These are phyloP conservation scores for Pseudomugil tenellus DNA, from an alignment of 2,797 vertebrate genomes.

Conservation along the genomic window DNA sequence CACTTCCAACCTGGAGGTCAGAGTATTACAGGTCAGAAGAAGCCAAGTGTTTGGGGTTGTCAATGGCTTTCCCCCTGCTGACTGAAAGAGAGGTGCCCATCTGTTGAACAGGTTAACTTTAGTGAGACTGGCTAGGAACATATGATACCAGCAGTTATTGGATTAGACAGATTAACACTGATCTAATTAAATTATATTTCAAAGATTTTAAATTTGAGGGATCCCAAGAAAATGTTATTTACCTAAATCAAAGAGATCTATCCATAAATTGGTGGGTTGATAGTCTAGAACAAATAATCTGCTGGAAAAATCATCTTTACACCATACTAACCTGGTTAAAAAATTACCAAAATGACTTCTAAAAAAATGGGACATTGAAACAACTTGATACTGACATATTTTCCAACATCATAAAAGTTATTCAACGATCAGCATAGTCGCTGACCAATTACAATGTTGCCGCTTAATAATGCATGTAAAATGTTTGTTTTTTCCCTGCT, in stretches of 20 bases:
- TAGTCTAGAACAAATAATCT: neutral
- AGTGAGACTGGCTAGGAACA: slow-evolving; percentile 38
- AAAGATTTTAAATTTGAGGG: slow-evolving; percentile 43
- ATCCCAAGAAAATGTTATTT: slow-evolving; percentile 13
- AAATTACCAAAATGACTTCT: neutral
- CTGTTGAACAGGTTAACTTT: slow-evolving; percentile 84
- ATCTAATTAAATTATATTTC: slow-evolving; percentile 51
- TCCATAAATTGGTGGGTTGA: neutral
- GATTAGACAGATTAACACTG: slow-evolving; percentile 47
- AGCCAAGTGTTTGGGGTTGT: slow-evolving; percentile 82
- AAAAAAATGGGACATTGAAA: neutral
- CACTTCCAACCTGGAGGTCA: slow-evolving; percentile 76
- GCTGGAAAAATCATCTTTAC: neutral
- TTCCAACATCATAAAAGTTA: neutral
- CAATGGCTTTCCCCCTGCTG: slow-evolving; percentile 72
- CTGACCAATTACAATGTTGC: neutral
- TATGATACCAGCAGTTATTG: slow-evolving; percentile 46
- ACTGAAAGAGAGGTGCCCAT: slow-evolving; percentile 71
- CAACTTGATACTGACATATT: neutral
- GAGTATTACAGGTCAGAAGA: slow-evolving; percentile 73
- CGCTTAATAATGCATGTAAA: neutral
- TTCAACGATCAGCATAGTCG: neutral
- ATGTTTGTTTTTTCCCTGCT: no score
- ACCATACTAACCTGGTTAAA: neutral
- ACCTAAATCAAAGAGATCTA: slow-evolving; percentile 9